Conservation (phyloP, 2,888 invertebrate genomes). For the Lapara coniferarum region DNA sequence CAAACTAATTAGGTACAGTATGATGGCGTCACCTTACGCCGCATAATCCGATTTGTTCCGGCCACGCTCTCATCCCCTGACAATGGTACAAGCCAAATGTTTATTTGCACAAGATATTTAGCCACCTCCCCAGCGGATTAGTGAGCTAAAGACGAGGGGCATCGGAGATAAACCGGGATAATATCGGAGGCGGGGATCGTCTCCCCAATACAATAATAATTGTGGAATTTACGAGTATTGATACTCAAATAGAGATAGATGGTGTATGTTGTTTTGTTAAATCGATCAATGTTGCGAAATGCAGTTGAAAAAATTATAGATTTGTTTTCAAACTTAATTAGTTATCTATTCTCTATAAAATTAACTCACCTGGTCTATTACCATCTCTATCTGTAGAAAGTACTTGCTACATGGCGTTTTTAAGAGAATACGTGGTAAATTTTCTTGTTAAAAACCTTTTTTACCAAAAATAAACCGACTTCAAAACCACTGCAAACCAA, state of each 20-base stretch:
- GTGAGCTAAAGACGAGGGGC: slow-evolving; percentile 71
- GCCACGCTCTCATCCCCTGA: slow-evolving; percentile 67
- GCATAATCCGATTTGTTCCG: slow-evolving; percentile 77
- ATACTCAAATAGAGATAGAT: slow-evolving; percentile 42
- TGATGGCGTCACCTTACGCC: slow-evolving; percentile 68
- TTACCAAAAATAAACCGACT: too few relatives aligned
- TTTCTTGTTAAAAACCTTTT: too few relatives aligned
- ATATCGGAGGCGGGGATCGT: slow-evolving; percentile 72
- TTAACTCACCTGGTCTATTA: too few relatives aligned
- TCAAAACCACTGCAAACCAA: too few relatives aligned
- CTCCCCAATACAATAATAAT: slow-evolving; percentile 66
- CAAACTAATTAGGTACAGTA: slow-evolving; percentile 58
- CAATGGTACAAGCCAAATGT: slow-evolving; percentile 77
- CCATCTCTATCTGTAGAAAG: too few relatives aligned
- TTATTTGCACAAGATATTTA: slow-evolving; percentile 84
- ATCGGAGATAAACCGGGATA: slow-evolving; percentile 72
- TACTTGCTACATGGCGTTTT: too few relatives aligned
- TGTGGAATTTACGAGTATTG: slow-evolving; percentile 73
- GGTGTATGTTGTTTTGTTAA: slow-evolving; percentile 31
- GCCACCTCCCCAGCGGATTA: slow-evolving; percentile 81
- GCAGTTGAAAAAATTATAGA: too few relatives aligned
- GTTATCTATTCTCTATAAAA: too few relatives aligned
- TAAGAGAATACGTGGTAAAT: too few relatives aligned
- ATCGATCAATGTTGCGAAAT: not conserved
- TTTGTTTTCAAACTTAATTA: too few relatives aligned